Percentiles rank a stretch among this genome's conserved stretches.
Conservation (phyloP, 2,888 invertebrate genomes). For the Epinotia brunnichana region DNA sequence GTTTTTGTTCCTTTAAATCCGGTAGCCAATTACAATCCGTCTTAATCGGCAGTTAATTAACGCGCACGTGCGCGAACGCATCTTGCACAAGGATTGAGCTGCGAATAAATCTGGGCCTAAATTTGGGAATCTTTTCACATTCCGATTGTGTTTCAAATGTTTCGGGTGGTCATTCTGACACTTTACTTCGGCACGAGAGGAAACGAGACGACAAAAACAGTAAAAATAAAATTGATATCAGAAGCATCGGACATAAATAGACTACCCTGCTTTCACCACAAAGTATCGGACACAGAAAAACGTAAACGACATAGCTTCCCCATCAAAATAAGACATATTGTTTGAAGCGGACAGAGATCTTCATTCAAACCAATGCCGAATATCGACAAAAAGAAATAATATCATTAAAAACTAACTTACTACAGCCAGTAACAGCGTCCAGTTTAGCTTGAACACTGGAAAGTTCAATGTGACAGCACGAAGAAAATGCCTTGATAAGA, state of each 20-base stretch:
- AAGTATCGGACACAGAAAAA: background rate
- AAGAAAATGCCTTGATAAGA: slow-evolving; percentile 33
- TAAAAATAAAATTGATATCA: background rate
- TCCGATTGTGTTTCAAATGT: background rate
- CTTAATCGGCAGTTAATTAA: slow-evolving; percentile 33
- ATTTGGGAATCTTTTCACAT: background rate
- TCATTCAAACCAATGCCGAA: slow-evolving; percentile 22
- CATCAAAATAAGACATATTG: background rate
- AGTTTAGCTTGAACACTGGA: background rate
- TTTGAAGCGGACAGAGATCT: background rate
- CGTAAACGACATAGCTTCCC: background rate
- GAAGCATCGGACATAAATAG: background rate
- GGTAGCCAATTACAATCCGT: slow-evolving; percentile 17
- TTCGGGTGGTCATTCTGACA: background rate
- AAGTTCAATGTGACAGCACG: slow-evolving; percentile 1
- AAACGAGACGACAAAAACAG: background rate
- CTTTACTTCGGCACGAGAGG: background rate
- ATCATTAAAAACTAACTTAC: background rate
- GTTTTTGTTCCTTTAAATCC: background rate
- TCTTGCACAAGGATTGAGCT: slow-evolving; percentile 27
- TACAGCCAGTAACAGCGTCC: background rate
- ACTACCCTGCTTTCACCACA: slow-evolving; percentile 30
- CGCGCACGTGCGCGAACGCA: slow-evolving; percentile 22
- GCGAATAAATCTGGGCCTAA: slow-evolving; percentile 31
- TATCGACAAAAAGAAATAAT: slow-evolving; percentile 8